These are phyloP conservation scores for Daubentonia madagascariensis DNA, from an alignment of 2,113 vertebrate species.

Conservation along the genomic window DNA sequence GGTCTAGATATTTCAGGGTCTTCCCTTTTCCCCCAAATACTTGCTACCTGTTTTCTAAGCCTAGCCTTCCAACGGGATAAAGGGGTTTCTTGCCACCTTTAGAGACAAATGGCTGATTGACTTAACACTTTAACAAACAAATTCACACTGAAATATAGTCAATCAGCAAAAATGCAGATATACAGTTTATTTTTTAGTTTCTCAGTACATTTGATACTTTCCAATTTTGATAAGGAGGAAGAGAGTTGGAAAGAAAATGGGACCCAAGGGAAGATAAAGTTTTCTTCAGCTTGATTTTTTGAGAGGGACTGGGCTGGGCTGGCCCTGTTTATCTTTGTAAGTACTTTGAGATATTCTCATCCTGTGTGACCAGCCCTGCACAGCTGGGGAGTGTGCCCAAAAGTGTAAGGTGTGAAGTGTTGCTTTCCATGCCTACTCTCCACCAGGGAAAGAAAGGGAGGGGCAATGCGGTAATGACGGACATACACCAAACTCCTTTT, in stretches of 20 bases:
- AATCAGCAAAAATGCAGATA: neutral
- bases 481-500: neutral
- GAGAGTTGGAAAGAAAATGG: neutral
- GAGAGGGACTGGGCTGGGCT: neutral
- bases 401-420: neutral
- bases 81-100: neutral
- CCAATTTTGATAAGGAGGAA: neutral
- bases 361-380: neutral
- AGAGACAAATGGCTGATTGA: constrained; percentile 26
- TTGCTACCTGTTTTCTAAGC: neutral
- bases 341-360: neutral
- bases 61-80: neutral
- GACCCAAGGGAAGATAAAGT: neutral
- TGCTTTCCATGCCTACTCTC: neutral
- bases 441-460: neutral
- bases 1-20: neutral
- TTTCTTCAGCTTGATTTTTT: neutral
- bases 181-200: neutral
- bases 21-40: neutral
- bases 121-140: neutral
- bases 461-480: neutral
- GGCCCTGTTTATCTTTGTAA: neutral
- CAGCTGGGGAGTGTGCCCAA: neutral
- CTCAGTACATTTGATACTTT: neutral
- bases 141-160: neutral